A percentile compares a stretch with the other conserved stretches of the same genome.
Evolutionary conservation across 2,797 vertebrate genomes (phyloP).

Genomic region (Epinephelus coioides): DNA sequence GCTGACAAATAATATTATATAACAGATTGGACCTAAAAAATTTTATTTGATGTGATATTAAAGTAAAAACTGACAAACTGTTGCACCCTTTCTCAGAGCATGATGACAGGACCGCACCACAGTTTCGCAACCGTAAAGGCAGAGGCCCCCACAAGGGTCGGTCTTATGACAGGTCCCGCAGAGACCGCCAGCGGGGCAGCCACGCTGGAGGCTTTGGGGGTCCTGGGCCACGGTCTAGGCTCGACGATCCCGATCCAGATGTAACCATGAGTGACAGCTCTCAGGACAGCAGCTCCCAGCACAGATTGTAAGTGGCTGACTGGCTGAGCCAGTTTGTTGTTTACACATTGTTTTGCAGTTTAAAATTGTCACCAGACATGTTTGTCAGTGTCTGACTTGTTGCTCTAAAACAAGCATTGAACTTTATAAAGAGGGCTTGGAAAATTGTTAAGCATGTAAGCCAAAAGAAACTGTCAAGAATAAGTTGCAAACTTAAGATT

Average conservation of each 20-base stretch:
- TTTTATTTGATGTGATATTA: neutral
- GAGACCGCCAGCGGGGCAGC: slow-evolving; percentile 81
- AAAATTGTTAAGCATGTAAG: neutral
- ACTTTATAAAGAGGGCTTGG: neutral
- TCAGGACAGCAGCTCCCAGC: slow-evolving; percentile 81
- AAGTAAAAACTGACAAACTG: neutral
- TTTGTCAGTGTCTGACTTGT: neutral
- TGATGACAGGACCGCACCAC: slow-evolving; percentile 87
- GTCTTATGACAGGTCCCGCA: slow-evolving; percentile 80
- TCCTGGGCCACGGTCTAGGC: slow-evolving; percentile 77
- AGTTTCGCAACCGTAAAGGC: slow-evolving; percentile 87
- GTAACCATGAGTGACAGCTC: slow-evolving; percentile 88
- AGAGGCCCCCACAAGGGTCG: slow-evolving; percentile 87
- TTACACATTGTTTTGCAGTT: neutral
- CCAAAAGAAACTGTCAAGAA: neutral
- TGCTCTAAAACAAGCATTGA: neutral
- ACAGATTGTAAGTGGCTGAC: slow-evolving; percentile 81
- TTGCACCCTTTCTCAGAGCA: slow-evolving; percentile 83
- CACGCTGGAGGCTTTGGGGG: slow-evolving; percentile 73
- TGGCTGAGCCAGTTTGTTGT: neutral
- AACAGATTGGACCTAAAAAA: neutral
- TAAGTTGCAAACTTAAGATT: neutral
- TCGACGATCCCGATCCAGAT: slow-evolving; percentile 87
- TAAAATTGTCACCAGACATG: neutral
- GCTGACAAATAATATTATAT: neutral